phyloP scores from a whole-genome alignment of 2,888 invertebrate species.

The Asteroscopus sphinx region DNA sequence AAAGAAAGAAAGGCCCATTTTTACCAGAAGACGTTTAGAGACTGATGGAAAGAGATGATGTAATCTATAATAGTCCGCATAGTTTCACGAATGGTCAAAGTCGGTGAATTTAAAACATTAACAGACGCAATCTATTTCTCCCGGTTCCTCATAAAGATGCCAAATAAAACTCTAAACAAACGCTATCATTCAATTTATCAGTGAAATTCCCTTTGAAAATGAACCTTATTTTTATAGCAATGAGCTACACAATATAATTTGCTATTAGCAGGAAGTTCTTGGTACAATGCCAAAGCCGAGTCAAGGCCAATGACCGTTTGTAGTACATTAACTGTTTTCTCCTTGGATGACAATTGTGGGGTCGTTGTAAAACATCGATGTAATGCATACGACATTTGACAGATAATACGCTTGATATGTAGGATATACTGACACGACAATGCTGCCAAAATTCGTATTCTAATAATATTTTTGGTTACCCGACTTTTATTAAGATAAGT shows the following conservation, averaged over 20 bases:
- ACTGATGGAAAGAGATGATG: no score
- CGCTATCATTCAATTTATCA: slow-evolving; percentile 27
- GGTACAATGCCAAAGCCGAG: slow-evolving; percentile 70
- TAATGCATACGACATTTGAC: slow-evolving; percentile 34
- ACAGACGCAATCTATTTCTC: slow-evolving; percentile 51
- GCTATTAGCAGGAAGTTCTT: slow-evolving; percentile 48
- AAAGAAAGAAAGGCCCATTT: no score
- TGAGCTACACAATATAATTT: slow-evolving; percentile 18
- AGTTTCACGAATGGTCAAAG: slow-evolving; percentile 31
- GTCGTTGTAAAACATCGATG: slow-evolving; percentile 44
- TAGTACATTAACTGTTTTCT: slow-evolving; percentile 63
- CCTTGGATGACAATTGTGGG: slow-evolving; percentile 65
- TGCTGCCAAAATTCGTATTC: slow-evolving; percentile 47
- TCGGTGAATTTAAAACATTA: slow-evolving; percentile 57
- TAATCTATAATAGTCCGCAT: slow-evolving; percentile 24
- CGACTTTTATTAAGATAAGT: slow-evolving; percentile 14
- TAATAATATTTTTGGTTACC: slow-evolving; percentile 27
- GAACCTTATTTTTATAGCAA: slow-evolving; percentile 6
- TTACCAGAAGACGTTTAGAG: no score
- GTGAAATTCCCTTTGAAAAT: slow-evolving; percentile 12
- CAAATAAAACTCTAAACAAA: slow-evolving; percentile 52
- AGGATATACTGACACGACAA: slow-evolving; percentile 31
- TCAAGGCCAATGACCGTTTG: slow-evolving; percentile 74
- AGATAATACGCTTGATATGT: slow-evolving; percentile 22
- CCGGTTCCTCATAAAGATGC: slow-evolving; percentile 57